These are phyloP conservation scores for Hipparchia semele DNA, from an alignment of 2,888 invertebrate genomes.

Conservation along the genomic window DNA sequence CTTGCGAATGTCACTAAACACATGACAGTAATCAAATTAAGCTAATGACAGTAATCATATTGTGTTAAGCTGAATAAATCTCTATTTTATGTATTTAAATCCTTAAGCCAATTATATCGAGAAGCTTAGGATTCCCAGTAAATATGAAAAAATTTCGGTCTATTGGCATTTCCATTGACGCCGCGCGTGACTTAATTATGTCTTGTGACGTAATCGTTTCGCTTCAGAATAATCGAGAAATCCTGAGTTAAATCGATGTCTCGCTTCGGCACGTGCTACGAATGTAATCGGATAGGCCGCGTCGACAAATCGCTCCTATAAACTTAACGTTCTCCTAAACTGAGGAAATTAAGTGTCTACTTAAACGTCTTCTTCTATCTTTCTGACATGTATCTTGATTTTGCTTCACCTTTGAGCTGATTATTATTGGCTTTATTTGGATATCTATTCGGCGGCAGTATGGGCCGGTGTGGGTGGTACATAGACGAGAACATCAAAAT, in stretches of 20 bases:
- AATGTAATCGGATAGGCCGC: constrained; percentile 21
- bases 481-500: too few relatives aligned
- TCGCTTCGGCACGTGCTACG: constrained; percentile 16
- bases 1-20: too few relatives aligned
- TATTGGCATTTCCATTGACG: constrained; percentile 14
- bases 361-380: background rate
- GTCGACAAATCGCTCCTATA: constrained; percentile 5
- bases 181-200: constrained; percentile 23
- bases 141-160: background rate
- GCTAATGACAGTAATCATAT: too few relatives aligned
- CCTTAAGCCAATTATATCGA: too few relatives aligned
- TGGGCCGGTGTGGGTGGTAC: too few relatives aligned
- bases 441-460: too few relatives aligned
- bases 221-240: constrained; percentile 25
- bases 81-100: too few relatives aligned
- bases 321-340: constrained; percentile 10
- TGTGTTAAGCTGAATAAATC: too few relatives aligned
- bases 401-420: too few relatives aligned
- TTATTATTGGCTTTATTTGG: too few relatives aligned
- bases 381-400: background rate
- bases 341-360: background rate
- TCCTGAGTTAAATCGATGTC: constrained; percentile 23
- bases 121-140: background rate
- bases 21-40: too few relatives aligned
- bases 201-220: constrained; percentile 23